A percentile compares a stretch with the other conserved stretches of the same genome.
phyloP scores from a whole-genome alignment of 2,113 vertebrate species.

The Vulpes lagopus region DNA sequence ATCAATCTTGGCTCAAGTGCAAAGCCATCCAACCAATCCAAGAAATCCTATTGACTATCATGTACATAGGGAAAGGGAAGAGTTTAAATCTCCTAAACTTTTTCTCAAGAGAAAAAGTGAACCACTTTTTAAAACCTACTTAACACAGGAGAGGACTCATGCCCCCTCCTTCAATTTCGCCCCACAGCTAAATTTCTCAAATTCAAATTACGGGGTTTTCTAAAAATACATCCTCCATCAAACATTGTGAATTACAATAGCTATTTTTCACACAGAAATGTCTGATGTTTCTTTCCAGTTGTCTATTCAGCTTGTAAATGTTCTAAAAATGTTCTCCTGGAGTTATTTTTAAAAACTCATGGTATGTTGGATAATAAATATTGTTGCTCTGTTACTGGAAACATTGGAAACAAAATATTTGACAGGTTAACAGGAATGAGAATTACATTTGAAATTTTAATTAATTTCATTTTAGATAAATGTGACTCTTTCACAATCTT shows the following conservation, averaged over 20 bases:
- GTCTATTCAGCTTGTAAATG: conserved; percentile 70
- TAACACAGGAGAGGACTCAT: neutral
- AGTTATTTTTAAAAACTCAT: conserved; percentile 78
- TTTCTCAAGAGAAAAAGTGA: conserved; percentile 79
- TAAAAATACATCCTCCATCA: conserved; percentile 75
- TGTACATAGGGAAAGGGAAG: conserved; percentile 68
- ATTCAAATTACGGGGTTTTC: conserved; percentile 65
- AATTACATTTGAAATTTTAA: conserved; percentile 73
- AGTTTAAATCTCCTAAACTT: conserved; percentile 70
- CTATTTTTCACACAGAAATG: conserved; percentile 72
- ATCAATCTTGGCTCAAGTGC: conserved; percentile 83
- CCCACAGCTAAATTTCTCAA: conserved; percentile 37
- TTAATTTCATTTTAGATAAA: conserved; percentile 78
- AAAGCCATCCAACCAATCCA: conserved; percentile 80
- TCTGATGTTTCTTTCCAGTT: conserved; percentile 68
- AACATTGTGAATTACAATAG: conserved; percentile 67
- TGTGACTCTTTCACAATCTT: conserved; percentile 41
- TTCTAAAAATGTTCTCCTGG: conserved; percentile 74
- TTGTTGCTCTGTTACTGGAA: conserved; percentile 75
- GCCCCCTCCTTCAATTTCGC: neutral
- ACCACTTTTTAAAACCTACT: neutral
- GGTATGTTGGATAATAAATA: conserved; percentile 79
- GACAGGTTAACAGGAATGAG: conserved; percentile 72
- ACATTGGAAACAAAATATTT: conserved; percentile 71
- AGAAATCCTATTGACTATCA: conserved; percentile 75